These are phyloP conservation scores for Hippocampus mohnikei DNA, from an alignment of 2,113 vertebrate species.

Conservation along the genomic window DNA sequence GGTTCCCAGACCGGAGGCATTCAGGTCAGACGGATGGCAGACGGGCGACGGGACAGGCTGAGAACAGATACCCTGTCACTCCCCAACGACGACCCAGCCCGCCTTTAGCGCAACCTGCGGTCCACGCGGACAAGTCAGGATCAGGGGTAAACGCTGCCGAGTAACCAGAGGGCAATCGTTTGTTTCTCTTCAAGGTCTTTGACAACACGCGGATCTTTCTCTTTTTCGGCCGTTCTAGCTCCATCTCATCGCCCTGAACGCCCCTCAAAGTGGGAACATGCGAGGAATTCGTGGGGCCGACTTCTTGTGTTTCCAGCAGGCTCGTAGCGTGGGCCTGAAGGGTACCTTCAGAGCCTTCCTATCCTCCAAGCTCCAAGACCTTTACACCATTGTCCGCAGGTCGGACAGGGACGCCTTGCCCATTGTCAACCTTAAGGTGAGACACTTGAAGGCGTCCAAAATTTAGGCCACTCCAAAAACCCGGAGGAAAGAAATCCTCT, in stretches of 20 bases:
- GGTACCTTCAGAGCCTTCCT: conserved; percentile 97
- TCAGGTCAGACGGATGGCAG: conserved; percentile 43
- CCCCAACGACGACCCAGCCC: conserved; percentile 45
- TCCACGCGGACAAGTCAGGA: conserved; percentile 36
- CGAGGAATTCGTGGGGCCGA: conserved; percentile 89
- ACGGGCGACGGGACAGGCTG: conserved; percentile 12
- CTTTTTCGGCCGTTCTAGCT: conserved; percentile 69
- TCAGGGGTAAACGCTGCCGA: conserved; percentile 58
- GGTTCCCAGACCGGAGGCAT: conserved; percentile 48
- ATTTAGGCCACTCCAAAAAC: too few relatives aligned
- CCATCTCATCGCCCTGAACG: conserved; percentile 87
- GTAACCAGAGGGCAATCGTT: neutral
- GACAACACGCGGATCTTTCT: neutral
- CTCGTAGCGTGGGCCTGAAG: conserved; percentile 80
- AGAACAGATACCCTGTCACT: conserved; percentile 46
- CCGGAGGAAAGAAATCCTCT: too few relatives aligned
- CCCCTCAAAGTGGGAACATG: conserved; percentile 84
- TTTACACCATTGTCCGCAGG: conserved; percentile 91
- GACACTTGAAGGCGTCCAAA: neutral
- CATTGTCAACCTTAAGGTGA: conserved; percentile 88
- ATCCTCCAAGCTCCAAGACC: conserved; percentile 92
- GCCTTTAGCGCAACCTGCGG: conserved; percentile 34
- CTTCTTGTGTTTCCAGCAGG: conserved; percentile 97
- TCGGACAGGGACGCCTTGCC: conserved; percentile 78
- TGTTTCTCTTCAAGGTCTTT: neutral